Conservation (phyloP, 2,888 invertebrate species). For the Lomographa bimaculata region DNA sequence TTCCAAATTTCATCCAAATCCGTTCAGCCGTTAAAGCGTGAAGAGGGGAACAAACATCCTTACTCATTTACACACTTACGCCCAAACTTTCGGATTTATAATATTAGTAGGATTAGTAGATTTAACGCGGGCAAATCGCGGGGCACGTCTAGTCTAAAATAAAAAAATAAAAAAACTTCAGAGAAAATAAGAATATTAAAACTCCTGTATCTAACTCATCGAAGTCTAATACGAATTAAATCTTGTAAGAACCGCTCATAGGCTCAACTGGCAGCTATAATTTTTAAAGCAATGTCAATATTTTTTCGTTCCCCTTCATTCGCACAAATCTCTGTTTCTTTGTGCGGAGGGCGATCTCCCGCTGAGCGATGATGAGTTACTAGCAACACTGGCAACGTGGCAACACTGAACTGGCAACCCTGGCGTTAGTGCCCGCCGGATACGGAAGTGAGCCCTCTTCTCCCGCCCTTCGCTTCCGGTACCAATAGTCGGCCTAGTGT, state of each 20-base stretch:
- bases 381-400: conserved; percentile 41
- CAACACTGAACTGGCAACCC: conserved; percentile 36
- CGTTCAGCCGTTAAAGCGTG: too few relatives aligned
- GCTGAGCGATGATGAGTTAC: conserved; percentile 81
- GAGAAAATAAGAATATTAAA: too few relatives aligned
- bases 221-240: conserved; percentile 1
- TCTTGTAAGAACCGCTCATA: conserved; percentile 7
- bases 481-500: conserved; percentile 69
- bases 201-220: too few relatives aligned
- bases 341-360: conserved; percentile 62
- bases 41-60: too few relatives aligned
- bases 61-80: too few relatives aligned
- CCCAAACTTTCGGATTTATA: too few relatives aligned
- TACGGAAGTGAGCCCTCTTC: conserved; percentile 73
- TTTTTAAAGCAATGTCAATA: conserved; percentile 31
- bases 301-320: conserved; percentile 65
- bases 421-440: conserved; percentile 45
- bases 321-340: conserved; percentile 78
- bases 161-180: too few relatives aligned
- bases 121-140: too few relatives aligned
- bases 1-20: too few relatives aligned
- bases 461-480: conserved; percentile 71
- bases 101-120: too few relatives aligned
- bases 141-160: too few relatives aligned
- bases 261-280: too few relatives aligned